Conservation (phyloP, 2,888 invertebrate species). For the Dicranocentrus wangi region DNA sequence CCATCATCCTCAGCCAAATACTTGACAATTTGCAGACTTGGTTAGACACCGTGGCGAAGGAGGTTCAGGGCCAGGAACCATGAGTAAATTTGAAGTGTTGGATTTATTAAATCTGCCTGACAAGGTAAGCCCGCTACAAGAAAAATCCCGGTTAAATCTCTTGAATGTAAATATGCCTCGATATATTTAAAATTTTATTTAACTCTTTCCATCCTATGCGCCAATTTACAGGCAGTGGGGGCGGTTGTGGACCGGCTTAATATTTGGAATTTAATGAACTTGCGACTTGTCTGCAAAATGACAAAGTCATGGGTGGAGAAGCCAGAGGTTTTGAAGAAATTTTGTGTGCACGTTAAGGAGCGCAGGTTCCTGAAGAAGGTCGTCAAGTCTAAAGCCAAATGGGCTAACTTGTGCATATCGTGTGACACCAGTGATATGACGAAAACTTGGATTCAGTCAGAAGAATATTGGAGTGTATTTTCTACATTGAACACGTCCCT, state of each 20-base stretch:
- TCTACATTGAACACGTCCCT: constrained; percentile 7
- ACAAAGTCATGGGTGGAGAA: constrained; percentile 47
- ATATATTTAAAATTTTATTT: background rate
- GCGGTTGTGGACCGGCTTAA: constrained; percentile 6
- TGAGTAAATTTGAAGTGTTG: too few relatives aligned
- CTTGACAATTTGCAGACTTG: too few relatives aligned
- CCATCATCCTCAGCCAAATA: too few relatives aligned
- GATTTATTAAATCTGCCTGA: background rate
- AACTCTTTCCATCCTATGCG: background rate
- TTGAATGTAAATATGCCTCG: background rate
- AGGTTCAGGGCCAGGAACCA: too few relatives aligned
- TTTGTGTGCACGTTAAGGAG: constrained; percentile 22
- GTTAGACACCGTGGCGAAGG: too few relatives aligned
- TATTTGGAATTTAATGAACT: constrained; percentile 42
- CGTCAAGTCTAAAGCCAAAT: constrained; percentile 15
- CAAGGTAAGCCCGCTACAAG: background rate
- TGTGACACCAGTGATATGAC: constrained; percentile 32
- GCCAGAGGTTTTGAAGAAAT: constrained; percentile 27
- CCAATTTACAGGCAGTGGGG: constrained; percentile 13
- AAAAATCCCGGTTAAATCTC: background rate
- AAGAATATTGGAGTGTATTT: constrained; percentile 27
- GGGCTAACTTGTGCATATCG: constrained; percentile 26
- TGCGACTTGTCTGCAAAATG: constrained; percentile 36
- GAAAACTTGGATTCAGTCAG: constrained; percentile 21
- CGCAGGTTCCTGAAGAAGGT: constrained; percentile 34